Evolutionary conservation across 2,888 invertebrate genomes (phyloP), one percentile per base, ranked within the genome.

Genomic region (Himalopsyche anomala): DNA sequence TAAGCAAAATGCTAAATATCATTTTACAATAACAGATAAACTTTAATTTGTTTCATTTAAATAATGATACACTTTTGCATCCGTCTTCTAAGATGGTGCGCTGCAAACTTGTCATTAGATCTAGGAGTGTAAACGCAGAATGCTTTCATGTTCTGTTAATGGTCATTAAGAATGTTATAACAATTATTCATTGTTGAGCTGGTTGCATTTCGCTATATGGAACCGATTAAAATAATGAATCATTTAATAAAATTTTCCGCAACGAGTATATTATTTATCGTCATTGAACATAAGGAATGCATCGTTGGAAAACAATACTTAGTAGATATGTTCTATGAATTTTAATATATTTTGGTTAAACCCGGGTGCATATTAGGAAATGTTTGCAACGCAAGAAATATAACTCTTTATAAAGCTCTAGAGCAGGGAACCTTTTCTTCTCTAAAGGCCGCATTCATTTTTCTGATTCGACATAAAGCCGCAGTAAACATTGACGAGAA

Each of bases 41-140:
- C 55, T 54, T 82, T 82, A 82, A 82, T 82, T 54, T 82, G 82
- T 55, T 82, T 54, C 55, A 82, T 55, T 82, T 82, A 82, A 82
- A 82, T 82, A 82, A 82, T 82, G 51, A 82, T 54, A 82, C 8
- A 55, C 54, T 51, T 82, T n/a, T 74, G 74, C 74, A 74, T 74
- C 36, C 74, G 38, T 74, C 74, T 74, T 74, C 74, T 74, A 4
- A 74, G 28, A 74, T 74, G 74, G 36, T 15, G 74, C 19, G 38
- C 38, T 15, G 42, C 80, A 28, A 80, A 28, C n/a, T 42, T 80
- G 45, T 51, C 80, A 80, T 80, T 80, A 80, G 80, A 80, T n/a
- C 80, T 42, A 42, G 45, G 19, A 51, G 80, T 74, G 74, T 38
- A 74, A 36, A 74, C 38, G 9, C 4, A 74, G 2, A 74, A 74